Evolutionary conservation across 1,140 invertebrate genomes (phyloP), one percentile per base, ranked within the genome.

Genomic region (Nephila pilipes): DNA sequence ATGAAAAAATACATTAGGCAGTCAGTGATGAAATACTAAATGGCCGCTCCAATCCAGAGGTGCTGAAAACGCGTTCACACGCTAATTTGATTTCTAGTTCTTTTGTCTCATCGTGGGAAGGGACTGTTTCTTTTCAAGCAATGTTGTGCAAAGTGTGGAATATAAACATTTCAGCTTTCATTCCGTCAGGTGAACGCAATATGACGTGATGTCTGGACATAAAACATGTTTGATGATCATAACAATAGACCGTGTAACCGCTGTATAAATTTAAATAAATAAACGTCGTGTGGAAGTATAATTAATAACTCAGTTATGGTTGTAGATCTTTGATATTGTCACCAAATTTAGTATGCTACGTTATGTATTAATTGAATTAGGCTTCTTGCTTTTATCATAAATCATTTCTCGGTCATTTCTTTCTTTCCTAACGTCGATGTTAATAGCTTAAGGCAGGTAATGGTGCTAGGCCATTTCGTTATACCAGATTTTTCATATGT

Each of bases 231-330:
- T 91, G 89, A 91, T 91, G 89, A 91, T 81, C 89, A 79, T 65
- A 91, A 91, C 89, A 91, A 91, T 91, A 83, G 79, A 91, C 75
- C 89, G 79, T 91, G 89, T 91, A 91, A 91, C 89, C 79, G 79
- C 89, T 91, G 89, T 91, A 91, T 91, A 91, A 91, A 91, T 91
- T 91, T 91, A 91, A 91, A 91, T 91, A 91, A 91, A 91, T 91
- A 91, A 91, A 91, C 79, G 79, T 83, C 57, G 79, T 46, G 63
- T 83, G 55, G 80, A 90, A 91, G 60, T 55, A 83, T 91, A 91
- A 91, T 91, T 91, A 91, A 91, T 91, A 83, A 83, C 75, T 65
- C 75, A 83, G 89, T 91, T 83, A 46, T 38, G 75, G 89, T 55
- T 55, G 89, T 91, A 91, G 75, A 91, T 91, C 79, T 91, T 81